phyloP scores from a whole-genome alignment of 1,140 invertebrate genomes.

The Drosophila equinoxialis region DNA sequence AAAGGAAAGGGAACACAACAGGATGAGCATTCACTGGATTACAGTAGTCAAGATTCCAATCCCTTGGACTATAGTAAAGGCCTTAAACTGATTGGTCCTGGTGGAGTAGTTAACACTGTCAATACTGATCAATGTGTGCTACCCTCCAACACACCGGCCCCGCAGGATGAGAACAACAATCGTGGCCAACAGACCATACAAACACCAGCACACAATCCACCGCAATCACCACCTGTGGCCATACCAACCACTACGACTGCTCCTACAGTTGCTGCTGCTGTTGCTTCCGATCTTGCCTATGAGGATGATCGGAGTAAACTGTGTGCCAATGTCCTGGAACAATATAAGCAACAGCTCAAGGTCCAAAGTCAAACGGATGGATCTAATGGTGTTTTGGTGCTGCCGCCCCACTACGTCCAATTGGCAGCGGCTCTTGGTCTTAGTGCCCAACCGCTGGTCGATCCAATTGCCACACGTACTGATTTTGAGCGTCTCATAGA shows the following conservation, averaged over 20 bases:
- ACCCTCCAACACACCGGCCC: conserved; percentile 43
- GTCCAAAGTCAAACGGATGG: conserved; percentile 42
- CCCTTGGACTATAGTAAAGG: conserved; percentile 80
- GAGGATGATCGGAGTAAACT: conserved; percentile 58
- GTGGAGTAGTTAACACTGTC: background rate
- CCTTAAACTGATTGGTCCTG: conserved; percentile 44
- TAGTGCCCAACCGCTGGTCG: conserved; percentile 72
- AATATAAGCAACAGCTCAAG: conserved; percentile 70
- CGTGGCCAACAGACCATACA: conserved; percentile 52
- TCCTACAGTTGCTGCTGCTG: background rate
- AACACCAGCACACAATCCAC: conserved; percentile 5
- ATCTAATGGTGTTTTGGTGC: conserved; percentile 60
- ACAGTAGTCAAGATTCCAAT: conserved; percentile 82
- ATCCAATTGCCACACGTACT: conserved; percentile 73
- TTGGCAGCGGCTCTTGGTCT: conserved; percentile 74
- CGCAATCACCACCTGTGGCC: conserved; percentile 11
- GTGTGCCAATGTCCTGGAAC: conserved; percentile 70
- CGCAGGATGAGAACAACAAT: conserved; percentile 77
- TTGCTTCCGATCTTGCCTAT: conserved; percentile 38
- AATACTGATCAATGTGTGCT: conserved; percentile 42
- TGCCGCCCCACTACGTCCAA: conserved; percentile 80
- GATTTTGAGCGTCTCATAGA: conserved; percentile 80
- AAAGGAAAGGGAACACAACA: conserved; percentile 36
- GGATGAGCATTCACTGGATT: conserved; percentile 79
- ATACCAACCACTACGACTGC: background rate